Base-by-base conservation (phyloP, 1,140 invertebrate species). In the Eurosta solidaginis region DNA sequence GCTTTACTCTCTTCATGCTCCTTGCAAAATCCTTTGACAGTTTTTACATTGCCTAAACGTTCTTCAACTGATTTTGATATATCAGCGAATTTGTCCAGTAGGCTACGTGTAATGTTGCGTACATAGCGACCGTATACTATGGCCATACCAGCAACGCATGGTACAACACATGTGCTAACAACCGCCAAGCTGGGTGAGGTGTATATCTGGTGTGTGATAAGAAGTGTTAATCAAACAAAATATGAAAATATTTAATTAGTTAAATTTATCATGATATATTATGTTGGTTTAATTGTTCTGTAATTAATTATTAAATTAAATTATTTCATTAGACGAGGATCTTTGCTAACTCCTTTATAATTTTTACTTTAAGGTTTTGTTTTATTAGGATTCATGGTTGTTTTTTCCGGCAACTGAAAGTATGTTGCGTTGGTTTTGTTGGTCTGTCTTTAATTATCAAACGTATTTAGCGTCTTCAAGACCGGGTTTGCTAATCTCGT, bases 61-160 rank as follows among this genome's bases (percentile, higher is more conserved):
- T 99, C 97, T 89, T 99, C 97, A 0, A 96, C 96, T 27, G 93
- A 91, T 87, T 96, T 92, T 78, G 95, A 96, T 40, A 96, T 91
- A 77, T 91, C 90, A 0, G 96, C 96, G 29, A 97, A 88, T 74
- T 93, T 92, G 84, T 96, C 95, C 88, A 98, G 91, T 54, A 98
- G 92, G 79, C 92, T 88, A 81, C 92, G 92, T 0, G 97, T 97
- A 59, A 98, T 95, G 50, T 92, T 94, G 40, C 94, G 91, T 4
- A 98, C 92, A 85, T 95, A 96, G 47, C 95, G 90, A 1, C 97
- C 97, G 88, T 97, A 98, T 14, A 96, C 84, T n/a, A 97, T 92
- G 29, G 96, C 96, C 78, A 97, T 85, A 25, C 92, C 90, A 2
- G 95, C 95, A 22, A 99, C 91, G 10, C 96, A 95, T 25, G 97